These are phyloP conservation scores for Brachyistius frenatus DNA, from an alignment of 2,113 vertebrate genomes.

Conservation along the genomic window DNA sequence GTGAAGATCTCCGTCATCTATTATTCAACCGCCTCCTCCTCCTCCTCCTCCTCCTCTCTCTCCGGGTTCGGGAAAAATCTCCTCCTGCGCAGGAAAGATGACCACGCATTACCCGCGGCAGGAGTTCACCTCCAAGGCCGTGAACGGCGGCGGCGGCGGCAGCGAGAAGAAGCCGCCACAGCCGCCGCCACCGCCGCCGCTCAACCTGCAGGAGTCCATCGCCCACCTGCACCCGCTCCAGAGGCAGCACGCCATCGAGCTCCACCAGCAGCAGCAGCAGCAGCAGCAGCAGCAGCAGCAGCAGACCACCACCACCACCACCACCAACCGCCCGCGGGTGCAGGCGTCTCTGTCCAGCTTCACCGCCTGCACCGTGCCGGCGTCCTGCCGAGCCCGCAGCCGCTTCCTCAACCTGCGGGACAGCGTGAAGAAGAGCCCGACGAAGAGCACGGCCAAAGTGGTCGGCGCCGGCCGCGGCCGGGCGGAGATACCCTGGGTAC, in stretches of 20 bases:
- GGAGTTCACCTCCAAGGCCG: constrained; percentile 52
- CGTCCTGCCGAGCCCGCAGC: constrained; percentile 82
- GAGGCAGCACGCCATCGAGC: constrained; percentile 72
- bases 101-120: constrained; percentile 62
- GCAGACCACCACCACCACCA: not conserved
- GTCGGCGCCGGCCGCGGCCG: constrained; percentile 30
- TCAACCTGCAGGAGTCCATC: constrained; percentile 60
- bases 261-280: constrained; percentile 67
- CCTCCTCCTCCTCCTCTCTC: too few relatives aligned
- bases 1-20: not conserved
- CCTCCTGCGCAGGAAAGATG: constrained; percentile 52
- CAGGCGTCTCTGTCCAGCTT: constrained; percentile 59
- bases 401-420: constrained; percentile 89
- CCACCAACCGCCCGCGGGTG: not conserved
- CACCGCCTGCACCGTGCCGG: constrained; percentile 78
- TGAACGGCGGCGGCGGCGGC: constrained; percentile 44
- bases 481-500: constrained; percentile 79
- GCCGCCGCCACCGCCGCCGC: not conserved
- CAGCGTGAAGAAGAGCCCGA: constrained; percentile 91
- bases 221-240: constrained; percentile 68
- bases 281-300: constrained; percentile 41
- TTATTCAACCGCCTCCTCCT: not conserved
- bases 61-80: not conserved
- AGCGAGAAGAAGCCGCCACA: constrained; percentile 13
- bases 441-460: constrained; percentile 88